A percentile compares a stretch with the other conserved stretches of the same genome.
phyloP scores from a whole-genome alignment of 2,797 vertebrate species.

The Parauchenoglanis punctatus region DNA sequence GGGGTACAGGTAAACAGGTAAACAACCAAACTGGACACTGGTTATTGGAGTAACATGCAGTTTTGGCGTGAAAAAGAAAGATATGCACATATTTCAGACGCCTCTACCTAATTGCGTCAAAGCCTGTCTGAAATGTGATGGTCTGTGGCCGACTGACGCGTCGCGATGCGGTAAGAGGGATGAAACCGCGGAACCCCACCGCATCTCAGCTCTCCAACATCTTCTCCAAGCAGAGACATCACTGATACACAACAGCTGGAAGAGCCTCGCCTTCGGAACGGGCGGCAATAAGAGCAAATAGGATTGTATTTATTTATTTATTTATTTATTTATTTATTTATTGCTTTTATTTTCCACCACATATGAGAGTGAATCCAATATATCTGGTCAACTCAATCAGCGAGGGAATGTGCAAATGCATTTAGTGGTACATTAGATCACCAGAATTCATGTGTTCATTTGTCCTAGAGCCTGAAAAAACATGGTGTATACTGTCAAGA shows the following conservation, averaged over 20 bases:
- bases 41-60: not conserved
- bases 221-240: not conserved
- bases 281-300: too few species aligned
- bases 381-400: not conserved
- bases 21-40: not conserved
- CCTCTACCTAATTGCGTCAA: conserved; percentile 28
- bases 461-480: not conserved
- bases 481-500: not conserved
- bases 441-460: not conserved
- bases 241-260: not conserved
- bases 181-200: not conserved
- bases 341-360: too few species aligned
- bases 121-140: conserved; percentile 20
- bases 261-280: not conserved
- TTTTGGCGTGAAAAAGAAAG: not conserved
- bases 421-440: not conserved
- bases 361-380: not conserved
- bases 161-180: conserved; percentile 43
- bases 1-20: too few species aligned
- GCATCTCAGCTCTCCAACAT: not conserved
- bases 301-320: too few species aligned
- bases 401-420: not conserved
- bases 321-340: too few species aligned
- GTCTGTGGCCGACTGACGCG: conserved; percentile 36
- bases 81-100: not conserved